These are phyloP conservation scores for Atherinosoma microstoma DNA, from an alignment of 2,797 vertebrate species.

Conservation along the genomic window DNA sequence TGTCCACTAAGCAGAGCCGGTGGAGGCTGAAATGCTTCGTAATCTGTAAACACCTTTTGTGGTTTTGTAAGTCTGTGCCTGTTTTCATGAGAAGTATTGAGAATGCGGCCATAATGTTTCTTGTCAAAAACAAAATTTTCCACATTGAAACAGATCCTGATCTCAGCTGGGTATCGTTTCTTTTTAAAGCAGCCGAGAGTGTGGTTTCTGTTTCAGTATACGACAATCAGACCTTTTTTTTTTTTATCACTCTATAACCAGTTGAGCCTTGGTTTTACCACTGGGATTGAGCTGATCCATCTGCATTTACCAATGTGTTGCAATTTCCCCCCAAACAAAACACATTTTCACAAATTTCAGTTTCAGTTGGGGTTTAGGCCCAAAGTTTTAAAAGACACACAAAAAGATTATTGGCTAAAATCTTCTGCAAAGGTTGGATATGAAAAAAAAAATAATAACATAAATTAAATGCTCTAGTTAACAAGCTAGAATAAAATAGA, in stretches of 20 bases:
- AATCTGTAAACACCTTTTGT: conserved; percentile 22
- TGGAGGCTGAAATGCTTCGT: conserved; percentile 15
- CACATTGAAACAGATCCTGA: conserved; percentile 5
- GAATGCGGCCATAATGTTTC: conserved; percentile 15
- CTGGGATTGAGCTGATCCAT: no score
- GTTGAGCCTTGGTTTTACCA: no score
- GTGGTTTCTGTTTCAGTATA: neutral
- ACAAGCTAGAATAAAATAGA: conserved; percentile 1
- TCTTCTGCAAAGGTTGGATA: neutral
- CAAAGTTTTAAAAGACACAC: neutral
- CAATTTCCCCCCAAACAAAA: neutral
- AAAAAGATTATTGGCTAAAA: neutral
- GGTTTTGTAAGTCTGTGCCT: conserved; percentile 23
- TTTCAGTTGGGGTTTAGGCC: conserved; percentile 17
- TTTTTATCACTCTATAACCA: no score
- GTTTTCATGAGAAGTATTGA: conserved; percentile 33
- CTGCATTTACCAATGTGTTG: neutral
- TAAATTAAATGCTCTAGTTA: conserved; percentile 2
- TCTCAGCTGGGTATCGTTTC: neutral
- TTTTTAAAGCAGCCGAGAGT: neutral
- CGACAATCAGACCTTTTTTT: neutral
- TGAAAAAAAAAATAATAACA: conserved; percentile 3
- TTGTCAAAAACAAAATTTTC: conserved; percentile 16
- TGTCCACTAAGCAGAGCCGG: neutral
- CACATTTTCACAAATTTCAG: neutral